Percentiles rank a stretch among this genome's conserved stretches.
These are phyloP conservation scores for Calliphora vicina DNA, from an alignment of 1,140 invertebrate species.

Conservation along the genomic window DNA sequence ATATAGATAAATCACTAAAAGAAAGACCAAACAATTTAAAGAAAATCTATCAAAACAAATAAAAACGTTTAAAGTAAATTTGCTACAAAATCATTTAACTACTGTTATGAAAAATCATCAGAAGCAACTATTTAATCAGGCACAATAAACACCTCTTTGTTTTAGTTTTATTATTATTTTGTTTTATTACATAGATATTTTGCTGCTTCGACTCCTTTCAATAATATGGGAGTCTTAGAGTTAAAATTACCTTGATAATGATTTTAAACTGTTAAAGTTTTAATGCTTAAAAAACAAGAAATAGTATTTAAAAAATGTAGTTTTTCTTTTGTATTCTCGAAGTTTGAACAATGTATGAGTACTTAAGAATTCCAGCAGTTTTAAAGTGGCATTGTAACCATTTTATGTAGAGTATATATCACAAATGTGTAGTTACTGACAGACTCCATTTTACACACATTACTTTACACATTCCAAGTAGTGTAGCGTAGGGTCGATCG, in stretches of 20 bases:
- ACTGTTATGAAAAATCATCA: constrained; percentile 35
- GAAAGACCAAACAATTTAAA: neutral
- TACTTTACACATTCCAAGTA: too few relatives aligned
- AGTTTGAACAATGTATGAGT: neutral
- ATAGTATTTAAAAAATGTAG: neutral
- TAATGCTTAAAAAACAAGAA: neutral
- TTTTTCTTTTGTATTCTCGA: neutral
- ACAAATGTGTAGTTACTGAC: too few relatives aligned
- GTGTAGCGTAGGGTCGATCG: too few relatives aligned
- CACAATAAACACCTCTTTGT: neutral
- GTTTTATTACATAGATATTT: neutral
- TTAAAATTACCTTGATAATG: neutral
- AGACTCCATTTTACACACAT: too few relatives aligned
- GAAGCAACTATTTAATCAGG: neutral
- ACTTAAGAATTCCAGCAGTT: too few relatives aligned
- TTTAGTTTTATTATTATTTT: neutral
- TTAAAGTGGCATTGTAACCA: too few relatives aligned
- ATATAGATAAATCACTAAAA: neutral
- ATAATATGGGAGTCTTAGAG: neutral
- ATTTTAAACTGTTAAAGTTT: constrained; percentile 4
- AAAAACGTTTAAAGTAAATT: neutral
- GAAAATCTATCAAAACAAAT: constrained; percentile 23
- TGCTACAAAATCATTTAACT: constrained; percentile 37
- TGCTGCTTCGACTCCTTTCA: neutral
- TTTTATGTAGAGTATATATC: too few relatives aligned